A percentile compares a stretch with the other conserved stretches of the same genome.
Conservation (phyloP, 2,888 invertebrate species). For the Ditylenchus weischeri region DNA sequence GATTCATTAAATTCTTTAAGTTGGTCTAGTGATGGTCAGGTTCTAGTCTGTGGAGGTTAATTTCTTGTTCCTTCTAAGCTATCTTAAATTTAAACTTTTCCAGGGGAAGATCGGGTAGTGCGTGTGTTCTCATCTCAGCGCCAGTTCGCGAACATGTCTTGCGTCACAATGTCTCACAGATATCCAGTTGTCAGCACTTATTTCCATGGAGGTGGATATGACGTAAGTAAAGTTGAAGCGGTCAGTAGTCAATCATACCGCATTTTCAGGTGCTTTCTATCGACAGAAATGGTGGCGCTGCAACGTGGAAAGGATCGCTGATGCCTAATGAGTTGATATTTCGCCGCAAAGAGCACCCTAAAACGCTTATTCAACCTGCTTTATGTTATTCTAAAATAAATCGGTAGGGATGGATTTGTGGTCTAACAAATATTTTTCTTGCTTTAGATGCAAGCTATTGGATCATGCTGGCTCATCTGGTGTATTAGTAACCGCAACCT, state of each 20-base stretch:
- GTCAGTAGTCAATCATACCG: neutral
- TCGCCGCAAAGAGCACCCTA: neutral
- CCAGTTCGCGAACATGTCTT: slow-evolving; percentile 30
- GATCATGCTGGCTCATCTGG: slow-evolving; percentile 11
- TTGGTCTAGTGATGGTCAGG: slow-evolving; percentile 82
- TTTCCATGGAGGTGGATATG: slow-evolving; percentile 80
- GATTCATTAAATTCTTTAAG: slow-evolving; percentile 82
- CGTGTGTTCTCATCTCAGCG: slow-evolving; percentile 65
- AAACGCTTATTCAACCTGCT: slow-evolving; percentile 3
- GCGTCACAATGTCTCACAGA: slow-evolving; percentile 21
- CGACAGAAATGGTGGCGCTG: slow-evolving; percentile 44
- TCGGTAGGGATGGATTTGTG: slow-evolving; percentile 36
- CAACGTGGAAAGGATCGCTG: slow-evolving; percentile 45
- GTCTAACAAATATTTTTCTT: neutral
- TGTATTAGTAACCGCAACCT: slow-evolving; percentile 65
- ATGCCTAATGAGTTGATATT: slow-evolving; percentile 39
- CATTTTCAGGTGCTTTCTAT: slow-evolving; percentile 49
- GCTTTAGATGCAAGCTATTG: slow-evolving; percentile 9
- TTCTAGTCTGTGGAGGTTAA: slow-evolving; percentile 24
- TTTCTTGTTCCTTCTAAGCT: slow-evolving; percentile 62
- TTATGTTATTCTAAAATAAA: slow-evolving; percentile 22
- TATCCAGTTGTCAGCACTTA: slow-evolving; percentile 75
- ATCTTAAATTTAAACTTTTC: slow-evolving; percentile 66
- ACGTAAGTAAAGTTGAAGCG: slow-evolving; percentile 64
- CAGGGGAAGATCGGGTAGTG: slow-evolving; percentile 78